A percentile compares a stretch with the other conserved stretches of the same genome.
Evolutionary conservation across 2,888 invertebrate species (phyloP).

Genomic region (Adelognathus sp.): DNA sequence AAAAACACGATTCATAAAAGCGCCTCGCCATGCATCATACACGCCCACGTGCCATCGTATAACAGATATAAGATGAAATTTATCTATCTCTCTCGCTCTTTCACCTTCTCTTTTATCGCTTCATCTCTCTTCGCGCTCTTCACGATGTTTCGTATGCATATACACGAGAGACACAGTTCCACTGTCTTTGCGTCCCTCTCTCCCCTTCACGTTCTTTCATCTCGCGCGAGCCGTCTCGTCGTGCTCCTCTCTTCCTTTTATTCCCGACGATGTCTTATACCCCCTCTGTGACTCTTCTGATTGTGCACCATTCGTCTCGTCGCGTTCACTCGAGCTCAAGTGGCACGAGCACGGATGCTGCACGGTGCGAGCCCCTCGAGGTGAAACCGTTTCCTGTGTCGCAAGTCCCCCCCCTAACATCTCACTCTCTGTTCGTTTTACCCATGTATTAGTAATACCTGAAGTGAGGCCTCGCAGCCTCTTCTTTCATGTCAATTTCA

Average conservation of each 20-base stretch:
- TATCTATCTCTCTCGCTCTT: slow-evolving; percentile 6
- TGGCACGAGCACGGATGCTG: slow-evolving; percentile 55
- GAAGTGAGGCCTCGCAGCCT: slow-evolving; percentile 17
- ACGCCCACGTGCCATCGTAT: slow-evolving; percentile 70
- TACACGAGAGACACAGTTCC: slow-evolving; percentile 8
- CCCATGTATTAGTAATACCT: slow-evolving; percentile 37
- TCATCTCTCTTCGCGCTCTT: slow-evolving; percentile 2
- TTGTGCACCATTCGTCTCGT: slow-evolving; percentile 50
- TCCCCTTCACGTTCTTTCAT: slow-evolving; percentile 26
- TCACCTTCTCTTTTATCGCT: slow-evolving; percentile 4
- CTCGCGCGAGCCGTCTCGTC: slow-evolving; percentile 22
- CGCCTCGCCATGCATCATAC: slow-evolving; percentile 69
- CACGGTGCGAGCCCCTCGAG: slow-evolving; percentile 64
- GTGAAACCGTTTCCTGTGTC: slow-evolving; percentile 78
- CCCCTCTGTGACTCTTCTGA: background rate
- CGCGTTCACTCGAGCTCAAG: slow-evolving; percentile 47
- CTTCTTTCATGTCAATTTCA: slow-evolving; percentile 41
- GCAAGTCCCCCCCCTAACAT: slow-evolving; percentile 76
- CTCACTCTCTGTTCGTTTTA: slow-evolving; percentile 65
- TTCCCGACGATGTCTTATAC: slow-evolving; percentile 35
- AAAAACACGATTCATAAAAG: slow-evolving; percentile 70
- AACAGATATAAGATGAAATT: background rate
- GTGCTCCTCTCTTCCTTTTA: slow-evolving; percentile 54
- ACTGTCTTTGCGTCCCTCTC: slow-evolving; percentile 2
- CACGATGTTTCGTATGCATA: slow-evolving; percentile 35